A percentile compares a stretch with the other conserved stretches of the same genome.
Conservation (phyloP, 2,888 invertebrate species). For the Microplitis manilae region DNA sequence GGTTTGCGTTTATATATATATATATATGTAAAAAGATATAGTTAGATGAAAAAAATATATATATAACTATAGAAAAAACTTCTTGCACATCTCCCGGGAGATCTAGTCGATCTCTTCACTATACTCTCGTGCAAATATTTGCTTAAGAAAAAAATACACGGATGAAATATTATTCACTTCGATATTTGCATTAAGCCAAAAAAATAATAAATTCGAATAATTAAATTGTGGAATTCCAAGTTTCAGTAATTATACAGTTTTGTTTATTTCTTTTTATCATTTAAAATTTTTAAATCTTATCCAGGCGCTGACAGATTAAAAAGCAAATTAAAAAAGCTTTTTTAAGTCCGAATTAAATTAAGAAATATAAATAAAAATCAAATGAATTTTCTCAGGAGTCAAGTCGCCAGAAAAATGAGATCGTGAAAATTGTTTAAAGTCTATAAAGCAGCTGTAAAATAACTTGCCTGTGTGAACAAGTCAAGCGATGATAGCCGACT, state of each 20-base stretch:
- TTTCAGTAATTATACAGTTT: background rate
- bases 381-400: background rate
- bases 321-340: no score
- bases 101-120: background rate
- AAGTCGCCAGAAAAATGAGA: constrained; percentile 3
- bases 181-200: background rate
- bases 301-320: no score
- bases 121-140: background rate
- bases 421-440: background rate
- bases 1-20: background rate
- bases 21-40: background rate
- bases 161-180: background rate
- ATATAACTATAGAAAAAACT: background rate
- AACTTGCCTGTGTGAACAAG: constrained; percentile 25
- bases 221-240: background rate
- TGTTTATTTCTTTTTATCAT: background rate
- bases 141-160: background rate
- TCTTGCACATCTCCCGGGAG: background rate
- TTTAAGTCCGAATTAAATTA: no score
- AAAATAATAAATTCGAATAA: background rate
- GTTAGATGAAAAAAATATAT: background rate
- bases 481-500: constrained; percentile 15
- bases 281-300: background rate
- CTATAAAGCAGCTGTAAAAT: constrained; percentile 30
- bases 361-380: background rate